Evolutionary conservation across 2,888 invertebrate genomes (phyloP).

Genomic region (Drosophila algonquin): DNA sequence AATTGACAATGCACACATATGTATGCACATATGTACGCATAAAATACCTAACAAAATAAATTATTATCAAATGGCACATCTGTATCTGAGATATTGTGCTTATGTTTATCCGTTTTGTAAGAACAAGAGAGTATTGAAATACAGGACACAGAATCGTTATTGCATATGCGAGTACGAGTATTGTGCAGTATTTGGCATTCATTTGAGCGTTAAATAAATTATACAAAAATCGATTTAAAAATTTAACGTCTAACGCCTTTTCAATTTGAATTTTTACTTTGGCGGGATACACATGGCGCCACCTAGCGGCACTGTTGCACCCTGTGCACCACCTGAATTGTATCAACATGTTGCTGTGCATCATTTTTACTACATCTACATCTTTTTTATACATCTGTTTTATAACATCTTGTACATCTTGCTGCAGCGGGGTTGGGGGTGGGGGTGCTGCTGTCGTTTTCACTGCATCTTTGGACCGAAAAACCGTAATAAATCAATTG

Average conservation of each 20-base stretch:
- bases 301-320: neutral
- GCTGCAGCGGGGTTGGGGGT: too few species aligned
- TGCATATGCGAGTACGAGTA: slow-evolving; percentile 31
- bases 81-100: slow-evolving; percentile 45
- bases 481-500: too few species aligned
- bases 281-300: neutral
- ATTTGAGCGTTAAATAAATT: slow-evolving; percentile 65
- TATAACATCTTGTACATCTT: too few species aligned
- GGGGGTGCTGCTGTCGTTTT: too few species aligned
- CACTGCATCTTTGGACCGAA: too few species aligned
- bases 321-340: too few species aligned
- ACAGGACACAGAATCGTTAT: slow-evolving; percentile 19
- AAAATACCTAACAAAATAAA: slow-evolving; percentile 9
- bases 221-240: slow-evolving; percentile 20
- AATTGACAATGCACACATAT: slow-evolving; percentile 50
- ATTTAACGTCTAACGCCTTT: neutral
- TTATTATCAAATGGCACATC: slow-evolving; percentile 33
- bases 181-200: slow-evolving; percentile 53
- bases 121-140: slow-evolving; percentile 3
- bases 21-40: neutral
- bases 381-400: too few species aligned
- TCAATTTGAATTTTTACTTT: neutral
- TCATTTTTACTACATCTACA: too few species aligned
- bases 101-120: slow-evolving; percentile 32
- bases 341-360: too few species aligned